Conservation (phyloP, 2,113 vertebrate genomes). For the Anguilla japonica region DNA sequence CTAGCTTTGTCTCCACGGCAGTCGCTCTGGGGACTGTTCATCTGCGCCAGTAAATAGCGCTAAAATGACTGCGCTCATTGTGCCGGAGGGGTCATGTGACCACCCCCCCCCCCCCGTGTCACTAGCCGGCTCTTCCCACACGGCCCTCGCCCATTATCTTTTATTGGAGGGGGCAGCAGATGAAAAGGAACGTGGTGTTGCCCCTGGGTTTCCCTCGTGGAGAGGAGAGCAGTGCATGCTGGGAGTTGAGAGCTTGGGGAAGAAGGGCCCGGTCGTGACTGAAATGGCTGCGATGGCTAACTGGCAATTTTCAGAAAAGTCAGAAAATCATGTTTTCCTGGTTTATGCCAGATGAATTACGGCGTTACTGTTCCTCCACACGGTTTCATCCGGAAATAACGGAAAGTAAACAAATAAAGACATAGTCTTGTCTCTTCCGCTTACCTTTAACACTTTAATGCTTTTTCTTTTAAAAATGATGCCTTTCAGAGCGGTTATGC, state of each 20-base stretch:
- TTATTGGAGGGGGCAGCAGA: conserved; percentile 39
- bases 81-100: conserved; percentile 49
- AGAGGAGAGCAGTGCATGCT: conserved; percentile 38
- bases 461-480: background rate
- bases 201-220: conserved; percentile 13
- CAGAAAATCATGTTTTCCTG: conserved; percentile 54
- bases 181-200: conserved; percentile 42
- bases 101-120: conserved; percentile 26
- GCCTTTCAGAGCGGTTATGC: too few relatives aligned
- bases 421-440: background rate
- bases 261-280: conserved; percentile 2
- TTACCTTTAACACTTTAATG: background rate
- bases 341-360: conserved; percentile 25
- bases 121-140: conserved; percentile 41
- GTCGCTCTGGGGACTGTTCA: conserved; percentile 13
- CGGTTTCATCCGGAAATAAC: background rate
- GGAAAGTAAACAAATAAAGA: conserved; percentile 15
- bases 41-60: conserved; percentile 33
- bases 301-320: conserved; percentile 45
- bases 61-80: conserved; percentile 47
- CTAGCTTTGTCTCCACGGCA: conserved; percentile 26
- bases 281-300: conserved; percentile 41
- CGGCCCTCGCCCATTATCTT: conserved; percentile 38
- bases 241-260: conserved; percentile 32
- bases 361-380: conserved; percentile 41